Conservation (phyloP, 2,113 vertebrate species). For the Perccottus glenii region DNA sequence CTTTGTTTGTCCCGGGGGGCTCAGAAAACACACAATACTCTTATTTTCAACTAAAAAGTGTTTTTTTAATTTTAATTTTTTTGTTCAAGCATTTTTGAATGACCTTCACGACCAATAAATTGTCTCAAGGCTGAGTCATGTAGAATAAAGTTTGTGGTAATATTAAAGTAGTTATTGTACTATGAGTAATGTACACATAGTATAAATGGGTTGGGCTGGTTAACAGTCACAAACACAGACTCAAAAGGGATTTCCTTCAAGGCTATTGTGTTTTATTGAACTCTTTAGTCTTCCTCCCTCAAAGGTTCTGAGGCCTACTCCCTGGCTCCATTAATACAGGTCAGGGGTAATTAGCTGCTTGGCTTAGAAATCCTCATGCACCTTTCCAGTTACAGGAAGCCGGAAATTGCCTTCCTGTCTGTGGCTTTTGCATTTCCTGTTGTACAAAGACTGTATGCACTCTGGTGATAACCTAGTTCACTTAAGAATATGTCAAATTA, state of each 20-base stretch:
- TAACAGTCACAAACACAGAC: neutral
- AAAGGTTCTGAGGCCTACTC: neutral
- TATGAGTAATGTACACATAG: neutral
- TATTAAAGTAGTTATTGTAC: no score
- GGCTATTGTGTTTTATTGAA: neutral
- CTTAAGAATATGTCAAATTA: neutral
- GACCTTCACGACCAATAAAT: no score
- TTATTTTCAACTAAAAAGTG: no score
- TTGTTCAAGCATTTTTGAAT: no score
- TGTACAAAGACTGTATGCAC: constrained; percentile 27
- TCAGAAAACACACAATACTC: constrained; percentile 2
- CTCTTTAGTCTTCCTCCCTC: constrained; percentile 8
- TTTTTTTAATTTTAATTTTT: no score
- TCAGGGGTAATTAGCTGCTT: constrained; percentile 29
- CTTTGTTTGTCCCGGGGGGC: constrained; percentile 17
- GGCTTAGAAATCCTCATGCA: constrained; percentile 13
- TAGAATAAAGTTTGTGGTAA: no score
- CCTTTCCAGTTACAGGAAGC: constrained; percentile 60
- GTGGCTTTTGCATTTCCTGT: constrained; percentile 62
- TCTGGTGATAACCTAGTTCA: constrained; percentile 26
- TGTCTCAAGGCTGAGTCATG: no score
- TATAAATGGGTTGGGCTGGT: neutral
- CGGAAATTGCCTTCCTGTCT: constrained; percentile 75
- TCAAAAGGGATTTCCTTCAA: constrained; percentile 22
- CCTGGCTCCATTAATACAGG: constrained; percentile 2